Evolutionary conservation across 2,113 vertebrate species (phyloP), one percentile per base, ranked within the genome.

Genomic region (Oplegnathus fasciatus): DNA sequence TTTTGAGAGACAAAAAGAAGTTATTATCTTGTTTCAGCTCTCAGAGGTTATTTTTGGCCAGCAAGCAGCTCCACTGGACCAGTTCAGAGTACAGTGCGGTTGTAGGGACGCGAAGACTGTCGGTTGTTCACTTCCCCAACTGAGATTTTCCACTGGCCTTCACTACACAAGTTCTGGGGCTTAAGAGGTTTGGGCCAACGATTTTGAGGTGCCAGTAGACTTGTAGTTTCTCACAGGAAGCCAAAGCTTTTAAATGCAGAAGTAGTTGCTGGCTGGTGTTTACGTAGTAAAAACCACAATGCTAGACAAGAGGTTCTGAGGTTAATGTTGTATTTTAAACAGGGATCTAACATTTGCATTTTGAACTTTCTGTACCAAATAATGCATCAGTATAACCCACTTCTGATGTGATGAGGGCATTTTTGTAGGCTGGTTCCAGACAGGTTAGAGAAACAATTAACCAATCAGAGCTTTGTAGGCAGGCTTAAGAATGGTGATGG

Each of bases 21-120:
- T 82, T 60, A 81, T 91, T 81, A 88, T 88, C 81, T 89, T 60
- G 54, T 87, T 87, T 87, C 62, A 77, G 78, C 44, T 30, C 57
- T 77, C 44, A 48, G 77, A 84, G 70, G 61, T 86, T 86, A 58
- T 88, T 89, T 86, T 84, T 89, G 86, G 85, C 90, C 32, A 6
- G 50, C n/a, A 34, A 78, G 46, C 79, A 54, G 62, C 73, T 74
- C 24, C 46, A 34, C 76, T 82, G 78, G 78, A 83, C 34, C 66
- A 6, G 37, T 8, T 73, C 75, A 82, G 58, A 60, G 50, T 50
- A 28, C 50, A 46, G 52, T 83, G 83, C 68, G 84, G 78, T 84
- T 52, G 54, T 18, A 37, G 24, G 52, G 79, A 65, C 11, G 65
- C 24, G 4, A 78, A 17, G 44, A 42, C 82, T 81, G 34, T 26